Evolutionary conservation across 1,140 invertebrate genomes (phyloP).

Genomic region (Eufriesea mexicana): DNA sequence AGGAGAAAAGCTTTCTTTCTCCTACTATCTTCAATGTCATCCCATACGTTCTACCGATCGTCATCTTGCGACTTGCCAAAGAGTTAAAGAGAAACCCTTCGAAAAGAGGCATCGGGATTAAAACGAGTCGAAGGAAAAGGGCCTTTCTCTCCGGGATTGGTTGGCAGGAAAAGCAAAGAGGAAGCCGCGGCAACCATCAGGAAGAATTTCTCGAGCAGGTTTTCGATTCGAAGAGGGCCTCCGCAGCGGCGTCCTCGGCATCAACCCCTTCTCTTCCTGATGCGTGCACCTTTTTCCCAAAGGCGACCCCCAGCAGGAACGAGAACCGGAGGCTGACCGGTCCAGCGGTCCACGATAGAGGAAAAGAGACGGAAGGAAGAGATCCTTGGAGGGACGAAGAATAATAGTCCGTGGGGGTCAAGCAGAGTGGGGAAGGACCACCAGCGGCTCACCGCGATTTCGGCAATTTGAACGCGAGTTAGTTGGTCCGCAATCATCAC

Average conservation of each 20-base stretch:
- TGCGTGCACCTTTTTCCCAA: conserved; percentile 60
- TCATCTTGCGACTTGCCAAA: no score
- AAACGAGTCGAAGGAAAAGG: neutral
- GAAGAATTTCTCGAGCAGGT: conserved; percentile 41
- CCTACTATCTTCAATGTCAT: no score
- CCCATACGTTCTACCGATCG: no score
- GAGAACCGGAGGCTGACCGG: conserved; percentile 57
- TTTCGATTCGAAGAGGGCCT: conserved; percentile 46
- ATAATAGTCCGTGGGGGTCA: conserved; percentile 59
- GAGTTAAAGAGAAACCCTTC: neutral
- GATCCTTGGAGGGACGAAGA: conserved; percentile 43
- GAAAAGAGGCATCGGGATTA: neutral
- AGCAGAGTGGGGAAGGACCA: conserved; percentile 62
- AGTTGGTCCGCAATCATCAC: conserved; percentile 71
- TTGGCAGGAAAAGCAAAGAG: conserved; percentile 16
- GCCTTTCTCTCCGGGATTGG: neutral
- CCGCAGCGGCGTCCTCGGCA: neutral
- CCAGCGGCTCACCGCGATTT: conserved; percentile 61
- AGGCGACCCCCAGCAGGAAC: conserved; percentile 63
- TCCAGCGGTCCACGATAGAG: conserved; percentile 23
- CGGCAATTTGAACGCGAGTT: conserved; percentile 57
- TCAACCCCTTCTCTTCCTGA: conserved; percentile 65
- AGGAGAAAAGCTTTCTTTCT: no score
- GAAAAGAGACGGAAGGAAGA: conserved; percentile 31
- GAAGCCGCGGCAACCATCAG: conserved; percentile 32